Evolutionary conservation across 2,888 invertebrate genomes (phyloP).

Genomic region (Luperina nickerlii): DNA sequence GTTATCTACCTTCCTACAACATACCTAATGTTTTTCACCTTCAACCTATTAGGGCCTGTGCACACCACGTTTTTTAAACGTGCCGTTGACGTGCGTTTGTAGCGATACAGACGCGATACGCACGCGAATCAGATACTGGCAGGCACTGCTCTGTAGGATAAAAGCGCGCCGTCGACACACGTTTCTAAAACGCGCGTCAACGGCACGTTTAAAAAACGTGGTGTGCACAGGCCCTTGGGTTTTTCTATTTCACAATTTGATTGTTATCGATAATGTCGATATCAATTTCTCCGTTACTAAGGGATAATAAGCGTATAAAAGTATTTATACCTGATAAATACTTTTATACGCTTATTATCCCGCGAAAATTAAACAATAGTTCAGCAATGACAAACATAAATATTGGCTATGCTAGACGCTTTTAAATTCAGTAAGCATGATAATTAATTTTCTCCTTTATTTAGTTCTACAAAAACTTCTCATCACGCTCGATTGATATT

Average conservation of each 20-base stretch:
- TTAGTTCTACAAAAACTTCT: neutral
- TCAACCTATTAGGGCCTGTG: neutral
- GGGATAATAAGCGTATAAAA: neutral
- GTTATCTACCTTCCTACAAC: neutral
- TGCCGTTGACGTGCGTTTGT: too few relatives aligned
- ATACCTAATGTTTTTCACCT: neutral
- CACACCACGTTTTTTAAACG: too few relatives aligned
- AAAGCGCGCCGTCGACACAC: too few relatives aligned
- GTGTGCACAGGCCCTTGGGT: neutral
- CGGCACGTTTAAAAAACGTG: too few relatives aligned
- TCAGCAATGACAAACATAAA: neutral
- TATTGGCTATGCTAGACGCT: neutral
- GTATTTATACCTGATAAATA: too few relatives aligned
- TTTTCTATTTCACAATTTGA: constrained; percentile 11
- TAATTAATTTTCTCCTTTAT: neutral
- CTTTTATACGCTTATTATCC: neutral
- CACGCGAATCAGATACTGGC: too few relatives aligned
- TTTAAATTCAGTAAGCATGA: neutral
- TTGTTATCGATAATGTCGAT: neutral
- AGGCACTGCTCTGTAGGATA: too few relatives aligned
- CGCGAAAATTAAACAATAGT: neutral
- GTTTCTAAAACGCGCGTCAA: too few relatives aligned
- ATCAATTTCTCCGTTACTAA: neutral
- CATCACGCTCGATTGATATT: neutral
- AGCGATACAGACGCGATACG: too few relatives aligned